Evolutionary conservation across 35 echinoderm and acorn worm species (phyloP), one percentile per base, ranked within the genome.

Genomic region (Eucidaris tribuloides): DNA sequence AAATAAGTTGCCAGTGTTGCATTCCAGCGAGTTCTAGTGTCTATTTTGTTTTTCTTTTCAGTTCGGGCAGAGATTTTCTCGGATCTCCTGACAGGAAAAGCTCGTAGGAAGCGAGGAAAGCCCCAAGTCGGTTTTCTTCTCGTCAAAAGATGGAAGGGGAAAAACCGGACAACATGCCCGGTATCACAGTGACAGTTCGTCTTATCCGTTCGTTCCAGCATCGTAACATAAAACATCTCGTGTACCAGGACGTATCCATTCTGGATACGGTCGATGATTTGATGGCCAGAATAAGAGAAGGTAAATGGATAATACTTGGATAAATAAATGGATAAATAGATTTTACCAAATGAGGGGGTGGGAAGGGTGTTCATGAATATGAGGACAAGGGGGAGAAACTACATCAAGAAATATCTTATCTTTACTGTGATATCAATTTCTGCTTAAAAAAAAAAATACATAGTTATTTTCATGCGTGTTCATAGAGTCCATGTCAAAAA

Each of bases 121-220:
- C 35, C 25, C 19, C 24, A 45, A 2, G 36, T 29, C 0, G 27
- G 48, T 35, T 82, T 58, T 35, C 25, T 14, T 79, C 25, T 48
- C 14, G 56, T 17, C 14, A n/a, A 2, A 54, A n/a, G 32, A 62
- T 83, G 42, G 38, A 46, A 43, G 58, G 24, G 45, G 15, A 42
- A 15, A n/a, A n/a, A n/a, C n/a, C n/a, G n/a, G n/a, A n/a, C n/a
- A n/a, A 70, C 14, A 13, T 22, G 4, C 66, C 27, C 6, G 42
- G 45, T 19, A 32, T 86, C 5, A 80, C 82, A 0, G 48, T 97
- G 4, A 92, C 94, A 11, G 82, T 97, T 20, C 86, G 94, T 45
- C 78, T 97, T 2, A 92, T 97, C 46, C 86, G 94, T 29, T 97
- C 94, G 2, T 97, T 97, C 83, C 86, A 90, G 32, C 91, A 93